A percentile compares a stretch with the other conserved stretches of the same genome.
Conservation (phyloP, 2,888 invertebrate genomes). For the Nephrotoma appendiculata region DNA sequence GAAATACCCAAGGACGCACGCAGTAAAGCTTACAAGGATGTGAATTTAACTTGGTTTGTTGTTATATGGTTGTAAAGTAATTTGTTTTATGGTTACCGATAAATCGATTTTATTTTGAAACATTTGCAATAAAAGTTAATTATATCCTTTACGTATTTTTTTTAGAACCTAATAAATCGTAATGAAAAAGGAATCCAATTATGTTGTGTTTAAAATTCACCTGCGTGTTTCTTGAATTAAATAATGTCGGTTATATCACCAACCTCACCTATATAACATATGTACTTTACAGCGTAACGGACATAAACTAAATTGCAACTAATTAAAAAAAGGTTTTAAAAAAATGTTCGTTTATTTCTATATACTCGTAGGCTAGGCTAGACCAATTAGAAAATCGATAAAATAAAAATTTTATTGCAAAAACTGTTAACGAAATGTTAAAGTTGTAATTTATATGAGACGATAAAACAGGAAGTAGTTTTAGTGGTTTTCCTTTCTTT, state of each 20-base stretch:
- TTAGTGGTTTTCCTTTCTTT: neutral
- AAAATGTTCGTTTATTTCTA: neutral
- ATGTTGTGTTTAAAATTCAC: neutral
- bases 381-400: neutral
- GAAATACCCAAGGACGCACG: too few relatives aligned
- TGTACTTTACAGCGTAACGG: neutral
- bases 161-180: neutral
- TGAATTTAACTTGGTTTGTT: neutral
- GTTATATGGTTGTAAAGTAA: neutral
- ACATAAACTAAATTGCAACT: neutral
- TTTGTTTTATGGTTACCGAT: neutral
- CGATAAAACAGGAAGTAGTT: neutral
- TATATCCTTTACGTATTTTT: neutral
- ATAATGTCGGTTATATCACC: neutral
- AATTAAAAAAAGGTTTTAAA: neutral
- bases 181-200: neutral
- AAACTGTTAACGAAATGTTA: neutral
- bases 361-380: too few relatives aligned
- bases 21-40: neutral
- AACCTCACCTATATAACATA: neutral
- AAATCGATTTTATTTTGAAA: neutral
- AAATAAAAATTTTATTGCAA: neutral
- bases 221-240: neutral
- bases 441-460: neutral
- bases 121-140: neutral